Percentiles rank a stretch among this genome's conserved stretches.
Conservation (phyloP, 2,797 vertebrate genomes). For the Borostomias antarcticus region DNA sequence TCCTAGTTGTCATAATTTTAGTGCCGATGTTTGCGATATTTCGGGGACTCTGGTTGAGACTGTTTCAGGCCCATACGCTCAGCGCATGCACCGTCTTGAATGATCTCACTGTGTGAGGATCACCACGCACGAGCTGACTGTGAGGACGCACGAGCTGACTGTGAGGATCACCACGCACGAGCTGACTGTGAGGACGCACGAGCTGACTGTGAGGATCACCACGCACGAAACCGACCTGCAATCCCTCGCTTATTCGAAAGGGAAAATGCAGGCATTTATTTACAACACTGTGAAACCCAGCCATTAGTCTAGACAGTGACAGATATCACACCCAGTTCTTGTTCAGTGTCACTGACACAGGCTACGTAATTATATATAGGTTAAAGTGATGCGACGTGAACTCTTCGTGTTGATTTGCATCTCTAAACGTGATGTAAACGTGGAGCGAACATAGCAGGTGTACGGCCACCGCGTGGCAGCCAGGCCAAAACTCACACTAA, state of each 20-base stretch:
- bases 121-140: neutral
- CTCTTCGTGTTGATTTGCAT: neutral
- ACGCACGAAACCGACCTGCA: conserved; percentile 2
- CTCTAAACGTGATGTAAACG: conserved; percentile 57
- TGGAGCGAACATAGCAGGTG: conserved; percentile 70
- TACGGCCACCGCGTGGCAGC: conserved; percentile 52
- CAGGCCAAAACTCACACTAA: neutral
- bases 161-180: neutral
- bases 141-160: too few species aligned
- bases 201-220: neutral
- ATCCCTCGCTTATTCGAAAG: neutral
- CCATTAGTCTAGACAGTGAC: neutral
- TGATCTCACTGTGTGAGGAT: neutral
- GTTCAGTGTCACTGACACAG: neutral
- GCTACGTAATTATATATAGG: neutral
- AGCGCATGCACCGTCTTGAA: conserved; percentile 6
- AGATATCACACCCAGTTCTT: too few species aligned
- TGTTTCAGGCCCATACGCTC: too few species aligned
- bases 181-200: too few species aligned
- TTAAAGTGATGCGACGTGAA: too few species aligned
- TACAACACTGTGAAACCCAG: neutral
- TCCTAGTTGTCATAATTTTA: too few species aligned
- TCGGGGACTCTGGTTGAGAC: too few species aligned
- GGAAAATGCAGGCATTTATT: conserved; percentile 1
- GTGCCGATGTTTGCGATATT: too few species aligned